phyloP scores from a whole-genome alignment of 1,140 invertebrate genomes.

The Andrena cerasifolii region DNA sequence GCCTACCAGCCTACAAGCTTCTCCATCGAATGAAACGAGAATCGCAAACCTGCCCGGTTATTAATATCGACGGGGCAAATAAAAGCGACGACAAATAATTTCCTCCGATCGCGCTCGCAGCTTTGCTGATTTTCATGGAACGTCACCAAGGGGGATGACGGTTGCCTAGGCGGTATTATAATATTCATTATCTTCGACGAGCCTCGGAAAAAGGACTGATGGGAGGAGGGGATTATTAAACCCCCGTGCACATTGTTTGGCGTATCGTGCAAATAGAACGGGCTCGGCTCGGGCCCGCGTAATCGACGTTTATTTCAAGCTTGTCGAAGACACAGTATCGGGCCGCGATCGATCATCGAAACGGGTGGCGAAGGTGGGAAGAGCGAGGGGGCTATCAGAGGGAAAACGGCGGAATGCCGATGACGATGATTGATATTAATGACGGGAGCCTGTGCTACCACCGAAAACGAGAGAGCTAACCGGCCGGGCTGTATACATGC shows the following conservation, averaged over 20 bases:
- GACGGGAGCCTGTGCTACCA: constrained; percentile 40
- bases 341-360: constrained; percentile 39
- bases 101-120: not conserved
- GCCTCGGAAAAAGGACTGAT: not conserved
- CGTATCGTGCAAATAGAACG: constrained; percentile 6
- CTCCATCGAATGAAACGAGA: not conserved
- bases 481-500: constrained; percentile 19
- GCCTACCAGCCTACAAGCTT: not conserved
- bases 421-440: constrained; percentile 69
- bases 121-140: constrained; percentile 20
- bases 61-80: constrained; percentile 34
- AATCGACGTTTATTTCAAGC: constrained; percentile 44
- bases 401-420: constrained; percentile 51
- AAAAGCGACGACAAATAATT: constrained; percentile 31
- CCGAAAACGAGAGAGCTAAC: constrained; percentile 5
- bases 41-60: constrained; percentile 22
- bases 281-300: not conserved
- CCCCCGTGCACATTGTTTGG: not conserved
- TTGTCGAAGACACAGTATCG: constrained; percentile 33
- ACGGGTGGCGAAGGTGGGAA: no score
- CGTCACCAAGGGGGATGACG: not conserved
- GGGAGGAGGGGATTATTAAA: constrained; percentile 27
- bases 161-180: constrained; percentile 43
- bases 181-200: constrained; percentile 32
- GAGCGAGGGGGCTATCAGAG: constrained; percentile 20